Conservation (phyloP, 2,797 vertebrate species). For the Carcharodon carcharias region DNA sequence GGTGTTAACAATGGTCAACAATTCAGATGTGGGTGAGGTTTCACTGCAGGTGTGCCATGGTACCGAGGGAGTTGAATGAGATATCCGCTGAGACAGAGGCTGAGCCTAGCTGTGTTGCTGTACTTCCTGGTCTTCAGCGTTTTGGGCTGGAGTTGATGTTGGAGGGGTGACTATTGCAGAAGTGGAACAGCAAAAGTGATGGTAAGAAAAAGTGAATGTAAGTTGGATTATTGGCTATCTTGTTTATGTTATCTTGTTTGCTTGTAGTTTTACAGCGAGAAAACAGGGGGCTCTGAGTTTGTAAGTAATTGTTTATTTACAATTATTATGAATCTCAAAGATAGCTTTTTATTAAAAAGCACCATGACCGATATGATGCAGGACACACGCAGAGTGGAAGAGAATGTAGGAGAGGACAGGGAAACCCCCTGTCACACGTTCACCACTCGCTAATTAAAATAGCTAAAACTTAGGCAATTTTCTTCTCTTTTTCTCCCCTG, state of each 20-base stretch:
- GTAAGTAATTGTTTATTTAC: not conserved
- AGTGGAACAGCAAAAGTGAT: not conserved
- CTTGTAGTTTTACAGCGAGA: not conserved
- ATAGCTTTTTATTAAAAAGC: not conserved
- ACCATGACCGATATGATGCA: not conserved
- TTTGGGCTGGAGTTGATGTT: not conserved
- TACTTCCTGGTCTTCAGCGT: not conserved
- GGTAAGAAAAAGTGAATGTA: not conserved
- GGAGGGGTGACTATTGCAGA: not conserved
- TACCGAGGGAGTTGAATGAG: not conserved
- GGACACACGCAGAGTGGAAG: no score
- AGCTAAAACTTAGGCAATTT: no score
- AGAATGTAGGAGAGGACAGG: not conserved
- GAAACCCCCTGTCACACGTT: not conserved
- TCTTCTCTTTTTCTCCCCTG: not conserved
- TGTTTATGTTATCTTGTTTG: not conserved
- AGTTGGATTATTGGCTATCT: not conserved
- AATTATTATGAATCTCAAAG: not conserved
- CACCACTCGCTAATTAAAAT: not conserved
- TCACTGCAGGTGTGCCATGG: not conserved
- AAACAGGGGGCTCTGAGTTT: not conserved
- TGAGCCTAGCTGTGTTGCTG: not conserved
- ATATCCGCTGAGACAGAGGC: not conserved
- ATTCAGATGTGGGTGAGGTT: not conserved
- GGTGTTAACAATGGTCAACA: not conserved